Evolutionary conservation across 2,797 vertebrate species (phyloP), one percentile per base, ranked within the genome.

Genomic region (Phataginus tricuspis): DNA sequence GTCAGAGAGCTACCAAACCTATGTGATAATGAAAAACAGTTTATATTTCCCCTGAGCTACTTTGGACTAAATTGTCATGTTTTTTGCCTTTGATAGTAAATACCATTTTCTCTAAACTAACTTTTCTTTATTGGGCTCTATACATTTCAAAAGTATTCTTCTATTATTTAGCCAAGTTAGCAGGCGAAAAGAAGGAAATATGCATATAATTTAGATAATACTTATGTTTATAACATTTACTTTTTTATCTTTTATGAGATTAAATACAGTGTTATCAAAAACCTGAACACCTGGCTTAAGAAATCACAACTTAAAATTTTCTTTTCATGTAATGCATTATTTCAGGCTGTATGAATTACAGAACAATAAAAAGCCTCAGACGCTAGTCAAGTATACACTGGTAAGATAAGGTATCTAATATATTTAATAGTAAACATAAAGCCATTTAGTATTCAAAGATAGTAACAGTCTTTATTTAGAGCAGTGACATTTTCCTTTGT

Each of bases 191-290:
- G 29, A 74, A 10, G 80, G 51, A 78, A 82, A 29, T 69, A 34
- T 74, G 49, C n/a, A 79, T 74, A 31, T 87, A 93, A 89, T 71
- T 78, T 78, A 86, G 95, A 53, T 91, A 92, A 83, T 61, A 94
- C 72, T 83, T 93, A 75, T 79, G 53, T 78, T 83, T 92, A 87
- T 77, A 42, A 45, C 74, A 86, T 71, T 88, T 77, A 42, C 25
- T 75, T 90, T 74, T 80, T 80, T 59, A 66, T 80, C n/a, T 87
- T 74, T 88, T 74, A 78, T 49, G 51, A 95, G 68, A 78, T 93
- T 88, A 91, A 96, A 95, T 59, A 74, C 72, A 92, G 79, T 92
- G 63, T 86, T 96, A 88, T 96, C 85, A 78, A 82, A 63, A 91
- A 95, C 34, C 39, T 94, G 78, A 95, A 82, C 7, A 66, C 13